Base-by-base conservation (phyloP, 2,888 invertebrate genomes). In the Drosophila dives region DNA sequence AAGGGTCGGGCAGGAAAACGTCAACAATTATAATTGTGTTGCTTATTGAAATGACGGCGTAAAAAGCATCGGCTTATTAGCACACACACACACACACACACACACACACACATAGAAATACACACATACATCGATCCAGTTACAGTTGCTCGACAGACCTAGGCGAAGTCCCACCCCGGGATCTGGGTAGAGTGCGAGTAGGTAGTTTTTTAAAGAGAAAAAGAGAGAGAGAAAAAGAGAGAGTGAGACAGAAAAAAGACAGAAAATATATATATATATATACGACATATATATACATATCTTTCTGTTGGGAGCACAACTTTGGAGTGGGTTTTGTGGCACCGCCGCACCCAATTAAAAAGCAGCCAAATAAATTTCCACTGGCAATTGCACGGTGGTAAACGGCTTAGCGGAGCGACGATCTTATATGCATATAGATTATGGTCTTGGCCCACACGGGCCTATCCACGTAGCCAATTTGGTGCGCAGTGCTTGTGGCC, bases 351-450 rank as follows among this genome's bases (percentile, higher is more conserved):
- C 63, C 80, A 67, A 80, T 77, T 80, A 77, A 80, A 80, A 77
- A 64, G 59, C 81, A 66, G 63, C 68, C 67, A 80, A 72, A 77
- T 69, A 69, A 80, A 77, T 80, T 73, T 54, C 58, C 66, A 56
- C 65, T 42, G 20, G 0, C 3, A 38, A 23, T 32, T 59, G 48
- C 33, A 58, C 65, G 64, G 63, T 71, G 66, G 51, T 54, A 49
- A 62, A 50, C 36, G 33, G 29, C 34, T 59, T 38, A 36, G 34
- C 48, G 53, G 29, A 32, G 36, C n/a, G 34, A 15, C 75, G 64
- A 75, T 55, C 68, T 58, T 49, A 59, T 65, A 55, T 63, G 76
- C 68, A 80, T 75, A 72, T 75, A 61, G 55, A 58, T 55, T 51
- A 49, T 58, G 56, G 32, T n/a, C 50, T 62, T 32, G 60, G 61